phyloP scores from a whole-genome alignment of 1,140 invertebrate genomes.

The Eriosoma lanigerum region DNA sequence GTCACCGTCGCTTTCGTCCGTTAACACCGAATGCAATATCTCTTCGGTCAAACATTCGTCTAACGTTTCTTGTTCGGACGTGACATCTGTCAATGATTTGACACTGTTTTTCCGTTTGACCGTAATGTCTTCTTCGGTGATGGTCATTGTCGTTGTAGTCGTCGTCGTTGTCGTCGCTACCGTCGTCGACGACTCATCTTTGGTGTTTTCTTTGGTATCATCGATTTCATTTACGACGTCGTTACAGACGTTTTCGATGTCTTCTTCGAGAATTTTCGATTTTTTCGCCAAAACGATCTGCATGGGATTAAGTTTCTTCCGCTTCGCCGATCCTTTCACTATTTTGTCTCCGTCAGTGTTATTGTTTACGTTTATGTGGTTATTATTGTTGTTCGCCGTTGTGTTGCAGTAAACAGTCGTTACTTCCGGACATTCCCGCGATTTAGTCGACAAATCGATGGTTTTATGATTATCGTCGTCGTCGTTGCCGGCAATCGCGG shows the following conservation, averaged over 20 bases:
- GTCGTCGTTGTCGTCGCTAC: not conserved
- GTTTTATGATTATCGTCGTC: conserved; percentile 9
- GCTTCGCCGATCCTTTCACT: conserved; percentile 36
- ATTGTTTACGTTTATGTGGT: not conserved
- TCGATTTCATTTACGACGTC: not conserved
- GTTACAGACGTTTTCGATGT: not conserved
- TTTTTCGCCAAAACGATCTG: conserved; percentile 39
- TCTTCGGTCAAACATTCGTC: conserved; percentile 24
- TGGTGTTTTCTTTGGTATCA: conserved; percentile 53
- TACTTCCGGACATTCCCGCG: conserved; percentile 12
- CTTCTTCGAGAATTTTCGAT: conserved; percentile 21
- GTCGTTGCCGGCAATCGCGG: not conserved
- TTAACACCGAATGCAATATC: conserved; percentile 23
- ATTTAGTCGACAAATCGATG: conserved; percentile 34
- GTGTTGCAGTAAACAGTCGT: conserved; percentile 32
- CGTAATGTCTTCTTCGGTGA: not conserved
- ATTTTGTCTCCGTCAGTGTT: not conserved
- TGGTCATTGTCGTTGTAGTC: conserved; percentile 1
- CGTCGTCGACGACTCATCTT: conserved; percentile 59
- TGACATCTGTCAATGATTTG: not conserved
- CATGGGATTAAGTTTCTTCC: conserved; percentile 43
- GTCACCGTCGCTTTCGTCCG: conserved; percentile 33
- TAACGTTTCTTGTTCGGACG: conserved; percentile 22
- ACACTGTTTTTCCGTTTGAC: conserved; percentile 9
- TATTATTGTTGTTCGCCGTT: conserved; percentile 24